Percentiles rank a stretch among this genome's conserved stretches.
These are phyloP conservation scores for Eutrigla gurnardus DNA, from an alignment of 2,797 vertebrate species.

Conservation along the genomic window DNA sequence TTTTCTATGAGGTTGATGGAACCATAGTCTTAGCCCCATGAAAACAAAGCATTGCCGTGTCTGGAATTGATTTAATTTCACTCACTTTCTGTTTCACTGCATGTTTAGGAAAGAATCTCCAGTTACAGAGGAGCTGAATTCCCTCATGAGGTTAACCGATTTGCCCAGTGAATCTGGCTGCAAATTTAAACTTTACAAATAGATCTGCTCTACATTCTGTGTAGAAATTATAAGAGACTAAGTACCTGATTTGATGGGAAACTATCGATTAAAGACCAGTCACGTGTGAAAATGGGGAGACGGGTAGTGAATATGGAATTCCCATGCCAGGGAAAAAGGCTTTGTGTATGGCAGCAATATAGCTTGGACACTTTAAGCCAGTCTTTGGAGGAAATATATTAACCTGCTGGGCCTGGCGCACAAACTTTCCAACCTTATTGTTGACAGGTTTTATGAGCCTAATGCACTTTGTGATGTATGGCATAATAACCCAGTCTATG, in stretches of 20 bases:
- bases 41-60: slow-evolving; percentile 53
- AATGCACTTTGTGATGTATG: slow-evolving; percentile 90
- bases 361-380: slow-evolving; percentile 76
- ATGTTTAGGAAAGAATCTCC: slow-evolving; percentile 57
- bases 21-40: slow-evolving; percentile 21
- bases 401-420: slow-evolving; percentile 79
- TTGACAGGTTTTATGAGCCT: slow-evolving; percentile 89
- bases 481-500: slow-evolving; percentile 87
- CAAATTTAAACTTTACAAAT: slow-evolving; percentile 54
- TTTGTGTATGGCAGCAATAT: slow-evolving; percentile 69
- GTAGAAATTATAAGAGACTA: slow-evolving; percentile 43
- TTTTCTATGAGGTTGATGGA: slow-evolving; percentile 40
- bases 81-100: slow-evolving; percentile 52
- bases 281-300: slow-evolving; percentile 54
- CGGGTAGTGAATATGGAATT: slow-evolving; percentile 61
- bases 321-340: slow-evolving; percentile 69
- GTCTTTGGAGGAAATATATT: slow-evolving; percentile 81
- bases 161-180: slow-evolving; percentile 44
- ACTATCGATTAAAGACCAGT: slow-evolving; percentile 61
- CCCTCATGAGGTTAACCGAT: slow-evolving; percentile 39
- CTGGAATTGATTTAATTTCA: slow-evolving; percentile 65
- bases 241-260: slow-evolving; percentile 58
- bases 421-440: slow-evolving; percentile 85
- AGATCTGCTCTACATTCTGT: slow-evolving; percentile 35
- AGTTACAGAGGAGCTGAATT: slow-evolving; percentile 44